Conservation (phyloP, 2,113 vertebrate genomes). For the Antidorcas marsupialis region DNA sequence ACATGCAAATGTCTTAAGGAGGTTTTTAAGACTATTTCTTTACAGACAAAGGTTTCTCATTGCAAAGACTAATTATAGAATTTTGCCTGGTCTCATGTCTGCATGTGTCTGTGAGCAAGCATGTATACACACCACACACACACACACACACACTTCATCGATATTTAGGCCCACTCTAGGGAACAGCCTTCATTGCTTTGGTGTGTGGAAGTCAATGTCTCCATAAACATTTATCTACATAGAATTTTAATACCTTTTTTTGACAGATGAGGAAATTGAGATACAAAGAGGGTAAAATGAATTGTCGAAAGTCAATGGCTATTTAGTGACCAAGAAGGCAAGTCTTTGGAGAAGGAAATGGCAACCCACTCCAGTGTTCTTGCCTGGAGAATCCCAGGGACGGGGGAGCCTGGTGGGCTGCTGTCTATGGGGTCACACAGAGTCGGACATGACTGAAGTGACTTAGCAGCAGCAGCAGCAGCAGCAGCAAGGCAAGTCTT, state of each 20-base stretch:
- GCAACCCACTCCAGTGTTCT: too few species aligned
- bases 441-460: too few species aligned
- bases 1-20: neutral
- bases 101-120: neutral
- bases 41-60: neutral
- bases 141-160: neutral
- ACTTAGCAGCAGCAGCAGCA: too few species aligned
- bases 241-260: neutral
- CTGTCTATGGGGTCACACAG: too few species aligned
- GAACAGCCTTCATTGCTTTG: neutral
- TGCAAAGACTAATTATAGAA: neutral
- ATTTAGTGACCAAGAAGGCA: neutral
- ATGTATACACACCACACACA: neutral
- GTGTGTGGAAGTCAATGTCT: neutral
- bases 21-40: conserved; percentile 11
- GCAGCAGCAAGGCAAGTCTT: neutral
- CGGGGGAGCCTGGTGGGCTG: too few species aligned
- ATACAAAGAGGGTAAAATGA: neutral
- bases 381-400: too few species aligned
- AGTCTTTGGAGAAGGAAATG: neutral
- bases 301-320: neutral
- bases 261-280: neutral
- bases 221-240: neutral
- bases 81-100: neutral
- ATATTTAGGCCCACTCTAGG: neutral